phyloP scores from a whole-genome alignment of 1,140 invertebrate genomes.

The Anoplolepis gracilipes region DNA sequence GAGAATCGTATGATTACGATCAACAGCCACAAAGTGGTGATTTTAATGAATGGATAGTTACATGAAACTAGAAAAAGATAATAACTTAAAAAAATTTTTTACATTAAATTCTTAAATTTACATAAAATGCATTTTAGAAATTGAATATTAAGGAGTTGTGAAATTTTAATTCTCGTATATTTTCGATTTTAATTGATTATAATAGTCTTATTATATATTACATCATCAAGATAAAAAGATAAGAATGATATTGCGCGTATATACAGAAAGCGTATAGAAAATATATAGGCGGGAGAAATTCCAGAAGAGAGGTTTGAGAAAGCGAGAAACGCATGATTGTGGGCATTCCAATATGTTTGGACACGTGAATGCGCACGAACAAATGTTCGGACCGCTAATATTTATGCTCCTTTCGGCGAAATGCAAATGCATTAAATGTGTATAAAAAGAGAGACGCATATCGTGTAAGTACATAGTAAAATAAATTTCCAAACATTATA shows the following conservation, averaged over 20 bases:
- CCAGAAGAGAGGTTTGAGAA: slow-evolving; percentile 74
- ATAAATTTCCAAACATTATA: background rate
- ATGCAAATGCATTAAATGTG: background rate
- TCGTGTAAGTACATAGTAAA: background rate
- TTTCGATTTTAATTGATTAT: background rate
- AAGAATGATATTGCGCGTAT: background rate
- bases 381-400: background rate
- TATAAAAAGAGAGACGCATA: slow-evolving; percentile 1
- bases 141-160: background rate
- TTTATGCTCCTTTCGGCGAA: slow-evolving; percentile 26
- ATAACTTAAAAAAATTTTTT: background rate
- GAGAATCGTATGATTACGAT: background rate
- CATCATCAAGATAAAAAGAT: background rate
- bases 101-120: background rate
- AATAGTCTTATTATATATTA: background rate
- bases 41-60: slow-evolving; percentile 39
- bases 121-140: background rate
- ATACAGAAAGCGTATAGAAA: slow-evolving; percentile 53
- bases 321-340: slow-evolving; percentile 70
- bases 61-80: background rate
- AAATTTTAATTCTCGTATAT: background rate
- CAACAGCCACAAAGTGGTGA: slow-evolving; percentile 7
- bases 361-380: slow-evolving; percentile 10
- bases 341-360: slow-evolving; percentile 68
- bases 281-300: slow-evolving; percentile 74